These are phyloP conservation scores for Pristionchus entomophagus DNA, from an alignment of 2,888 invertebrate genomes.

Conservation along the genomic window DNA sequence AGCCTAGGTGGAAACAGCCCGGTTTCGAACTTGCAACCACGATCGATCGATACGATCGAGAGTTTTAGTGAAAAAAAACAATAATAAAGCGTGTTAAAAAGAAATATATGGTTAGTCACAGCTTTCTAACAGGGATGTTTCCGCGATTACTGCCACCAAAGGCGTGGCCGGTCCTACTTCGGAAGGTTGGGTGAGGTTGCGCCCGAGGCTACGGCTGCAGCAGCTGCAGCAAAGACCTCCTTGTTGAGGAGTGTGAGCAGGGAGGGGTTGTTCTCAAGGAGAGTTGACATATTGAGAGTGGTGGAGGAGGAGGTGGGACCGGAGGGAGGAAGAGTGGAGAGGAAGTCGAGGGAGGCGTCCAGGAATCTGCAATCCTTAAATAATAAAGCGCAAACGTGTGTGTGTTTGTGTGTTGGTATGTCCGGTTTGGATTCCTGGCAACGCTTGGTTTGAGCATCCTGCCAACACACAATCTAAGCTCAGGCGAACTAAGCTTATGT, in stretches of 20 bases:
- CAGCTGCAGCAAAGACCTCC: conserved; percentile 47
- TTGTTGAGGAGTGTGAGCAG: conserved; percentile 43
- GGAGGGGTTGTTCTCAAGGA: conserved; percentile 44
- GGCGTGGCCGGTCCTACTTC: too few species aligned
- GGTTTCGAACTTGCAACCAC: neutral
- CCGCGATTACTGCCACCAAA: too few species aligned
- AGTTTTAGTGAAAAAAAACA: neutral
- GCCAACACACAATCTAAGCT: too few species aligned
- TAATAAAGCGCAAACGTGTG: too few species aligned
- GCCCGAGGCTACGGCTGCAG: conserved; percentile 30
- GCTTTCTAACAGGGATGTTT: neutral
- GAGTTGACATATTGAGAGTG: neutral
- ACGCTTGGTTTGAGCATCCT: too few species aligned
- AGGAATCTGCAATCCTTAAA: conserved; percentile 25
- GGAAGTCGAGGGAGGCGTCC: conserved; percentile 31
- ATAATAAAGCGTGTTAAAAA: neutral
- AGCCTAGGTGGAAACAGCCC: too few species aligned
- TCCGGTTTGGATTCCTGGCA: too few species aligned
- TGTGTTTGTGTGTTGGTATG: too few species aligned
- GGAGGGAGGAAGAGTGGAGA: conserved; percentile 25
- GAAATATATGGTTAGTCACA: neutral
- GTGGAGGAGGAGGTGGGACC: neutral
- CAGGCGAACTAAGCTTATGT: too few species aligned
- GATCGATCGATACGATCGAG: neutral
- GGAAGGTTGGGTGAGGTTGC: conserved; percentile 41